Conservation (phyloP, 2,797 vertebrate genomes). For the Dallia pectoralis region DNA sequence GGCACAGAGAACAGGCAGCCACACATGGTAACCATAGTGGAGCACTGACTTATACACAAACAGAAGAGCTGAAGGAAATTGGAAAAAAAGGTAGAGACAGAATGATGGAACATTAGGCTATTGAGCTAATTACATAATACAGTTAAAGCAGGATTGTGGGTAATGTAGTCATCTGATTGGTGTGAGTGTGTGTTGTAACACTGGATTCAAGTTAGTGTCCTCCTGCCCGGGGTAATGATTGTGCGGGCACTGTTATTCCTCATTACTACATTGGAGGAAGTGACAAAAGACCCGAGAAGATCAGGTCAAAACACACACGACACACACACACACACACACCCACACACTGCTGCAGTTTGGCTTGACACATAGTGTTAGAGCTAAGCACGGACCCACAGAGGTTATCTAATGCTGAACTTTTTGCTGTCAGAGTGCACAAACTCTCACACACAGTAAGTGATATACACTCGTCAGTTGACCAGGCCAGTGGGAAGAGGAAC, state of each 20-base stretch:
- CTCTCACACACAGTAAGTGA: not conserved
- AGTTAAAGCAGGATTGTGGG: not conserved
- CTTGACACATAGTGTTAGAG: conserved; percentile 58
- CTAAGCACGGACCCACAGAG: conserved; percentile 63
- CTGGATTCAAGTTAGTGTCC: not conserved
- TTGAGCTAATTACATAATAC: not conserved
- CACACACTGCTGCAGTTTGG: conserved; percentile 38
- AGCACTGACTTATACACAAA: conserved; percentile 10
- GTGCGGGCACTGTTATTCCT: not conserved
- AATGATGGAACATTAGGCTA: not conserved
- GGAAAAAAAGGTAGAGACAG: conserved; percentile 28
- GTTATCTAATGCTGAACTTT: conserved; percentile 70
- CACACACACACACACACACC: conserved; percentile 12
- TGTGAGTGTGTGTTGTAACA: not conserved
- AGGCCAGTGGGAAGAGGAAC: not conserved
- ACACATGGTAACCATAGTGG: conserved; percentile 23
- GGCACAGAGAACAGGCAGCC: conserved; percentile 29
- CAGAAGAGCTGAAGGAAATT: conserved; percentile 34
- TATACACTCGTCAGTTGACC: conserved; percentile 4
- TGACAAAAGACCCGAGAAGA: conserved; percentile 53
- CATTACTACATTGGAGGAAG: conserved; percentile 39
- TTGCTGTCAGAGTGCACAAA: conserved; percentile 53
- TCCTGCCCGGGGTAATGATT: not conserved
- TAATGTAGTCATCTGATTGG: not conserved
- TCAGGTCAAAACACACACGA: conserved; percentile 18